Evolutionary conservation across 2,797 vertebrate genomes (phyloP), one percentile per base, ranked within the genome.

Genomic region (Sebastiscus albofasciatus): DNA sequence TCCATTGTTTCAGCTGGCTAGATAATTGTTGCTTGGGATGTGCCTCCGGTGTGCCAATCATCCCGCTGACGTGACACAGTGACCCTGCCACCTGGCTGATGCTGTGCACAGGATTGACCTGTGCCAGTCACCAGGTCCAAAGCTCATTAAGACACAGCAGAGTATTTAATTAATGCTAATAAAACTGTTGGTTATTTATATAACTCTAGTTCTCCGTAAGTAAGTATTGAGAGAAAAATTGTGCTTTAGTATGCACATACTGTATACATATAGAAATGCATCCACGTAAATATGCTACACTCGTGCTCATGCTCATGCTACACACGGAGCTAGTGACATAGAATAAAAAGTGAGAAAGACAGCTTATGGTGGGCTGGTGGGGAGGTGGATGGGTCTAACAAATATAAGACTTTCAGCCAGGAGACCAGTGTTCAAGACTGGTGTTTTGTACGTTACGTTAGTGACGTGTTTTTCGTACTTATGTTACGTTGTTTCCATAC

Each of bases 21-120:
- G 31, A 77, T 73, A 36, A 55, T 20, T 60, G 33, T 20, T 70
- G 20, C 26, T 54, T 5, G 10, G 31, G 60, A 71, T 61, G 55
- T 29, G 55, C 62, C 60, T 83, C 72, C 34, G 18, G 36, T 26
- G 10, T 79, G 77, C 29, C 77, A 81, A 29, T 85, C 74, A 62
- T 12, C 55, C 59, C 1, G 5, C 46, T 14, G 22, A 8, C 3
- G 42, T 69, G 72, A 83, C 81, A 36, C 77, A 7, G 24, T 67
- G 79, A 88, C 81, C 76, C 71, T 5, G 20, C 79, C 88, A 75
- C 80, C 86, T 86, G 81, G 49, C 61, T 67, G 76, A 79, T 11
- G 61, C 88, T 67, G 62, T 16, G 70, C 46, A 20, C 42, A 18
- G 64, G 10, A 29, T 2, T 18, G 33, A 75, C 81, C 71, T 59